Evolutionary conservation across 2,888 invertebrate genomes (phyloP), one percentile per base, ranked within the genome.

Genomic region (Hecatera dysodea): DNA sequence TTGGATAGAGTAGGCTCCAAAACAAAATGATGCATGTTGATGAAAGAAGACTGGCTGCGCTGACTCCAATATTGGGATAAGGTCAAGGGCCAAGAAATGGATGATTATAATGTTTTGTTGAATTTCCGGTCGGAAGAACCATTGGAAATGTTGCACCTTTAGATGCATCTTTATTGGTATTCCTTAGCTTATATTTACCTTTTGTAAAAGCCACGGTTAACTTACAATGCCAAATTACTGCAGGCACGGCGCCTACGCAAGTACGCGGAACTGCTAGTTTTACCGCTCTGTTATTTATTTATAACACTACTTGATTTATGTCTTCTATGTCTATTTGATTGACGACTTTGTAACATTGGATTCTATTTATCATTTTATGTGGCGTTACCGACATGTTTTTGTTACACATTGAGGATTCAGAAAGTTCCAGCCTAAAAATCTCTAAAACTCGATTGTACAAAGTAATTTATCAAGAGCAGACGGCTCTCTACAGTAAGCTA

Each of bases 381-480:
- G 5, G 39, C 27, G 19, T 22, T 59, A 48, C 36, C 5, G 29
- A 22, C 27, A 15, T 12, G 17, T 46, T 17, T 17, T 15, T 27
- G n/a, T n/a, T 33, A 22, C 9, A 50, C 1, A 33, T 33, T 50
- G 19, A 42, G 19, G 27, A 48, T 78, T 56, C 36, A 59, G 39
- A 59, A 62, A 53, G 22, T 72, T 44, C 17, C 24, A 52, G 17
- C 17, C 44, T 75, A 50, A 61, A 76, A 71, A 78, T 70, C 6
- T 22, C 29, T 57, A 4, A 17, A 46, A 39, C 27, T 36, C 61
- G 60, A 59, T n/a, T 55, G 15, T 55, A 57, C 24, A 39, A 62
- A 71, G 61, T 52, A 66, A 66, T 75, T 73, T 79, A 74, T 74
- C 80, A 76, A 62, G 52, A 62, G 66, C 36, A 64, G 53, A 63